These are phyloP conservation scores for human (Homo sapiens) DNA, from an alignment of 2,113 vertebrate species.

Conservation along the genomic window DNA sequence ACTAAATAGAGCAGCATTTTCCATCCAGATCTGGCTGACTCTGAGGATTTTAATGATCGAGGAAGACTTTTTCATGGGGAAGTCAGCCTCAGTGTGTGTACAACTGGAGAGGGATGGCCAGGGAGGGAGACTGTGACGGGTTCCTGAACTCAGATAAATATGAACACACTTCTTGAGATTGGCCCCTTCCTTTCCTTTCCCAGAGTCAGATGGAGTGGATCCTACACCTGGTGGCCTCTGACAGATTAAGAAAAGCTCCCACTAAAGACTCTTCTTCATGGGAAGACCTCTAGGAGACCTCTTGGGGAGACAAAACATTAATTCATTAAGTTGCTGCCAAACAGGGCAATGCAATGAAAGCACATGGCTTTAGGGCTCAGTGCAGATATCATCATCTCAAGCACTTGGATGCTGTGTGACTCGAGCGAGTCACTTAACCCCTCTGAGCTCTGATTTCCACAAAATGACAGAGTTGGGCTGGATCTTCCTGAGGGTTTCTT, in stretches of 20 bases:
- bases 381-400: background rate
- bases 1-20: background rate
- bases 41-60: background rate
- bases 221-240: background rate
- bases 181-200: background rate
- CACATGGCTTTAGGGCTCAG: background rate
- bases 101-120: background rate
- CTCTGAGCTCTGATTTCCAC: background rate
- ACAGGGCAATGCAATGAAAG: background rate
- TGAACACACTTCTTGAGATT: background rate
- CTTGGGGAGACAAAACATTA: background rate
- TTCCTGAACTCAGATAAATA: background rate
- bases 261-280: background rate
- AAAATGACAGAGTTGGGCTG: background rate
- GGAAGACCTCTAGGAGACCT: background rate
- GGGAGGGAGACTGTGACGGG: no score
- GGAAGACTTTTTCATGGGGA: background rate
- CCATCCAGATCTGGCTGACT: background rate
- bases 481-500: background rate
- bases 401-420: background rate
- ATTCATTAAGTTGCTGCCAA: background rate
- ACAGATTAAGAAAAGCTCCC: background rate
- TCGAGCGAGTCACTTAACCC: background rate
- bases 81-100: rapidly evolving
- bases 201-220: background rate